Base-by-base conservation (phyloP, 35 echinoderm and acorn worm species). In the Patiria miniata region DNA sequence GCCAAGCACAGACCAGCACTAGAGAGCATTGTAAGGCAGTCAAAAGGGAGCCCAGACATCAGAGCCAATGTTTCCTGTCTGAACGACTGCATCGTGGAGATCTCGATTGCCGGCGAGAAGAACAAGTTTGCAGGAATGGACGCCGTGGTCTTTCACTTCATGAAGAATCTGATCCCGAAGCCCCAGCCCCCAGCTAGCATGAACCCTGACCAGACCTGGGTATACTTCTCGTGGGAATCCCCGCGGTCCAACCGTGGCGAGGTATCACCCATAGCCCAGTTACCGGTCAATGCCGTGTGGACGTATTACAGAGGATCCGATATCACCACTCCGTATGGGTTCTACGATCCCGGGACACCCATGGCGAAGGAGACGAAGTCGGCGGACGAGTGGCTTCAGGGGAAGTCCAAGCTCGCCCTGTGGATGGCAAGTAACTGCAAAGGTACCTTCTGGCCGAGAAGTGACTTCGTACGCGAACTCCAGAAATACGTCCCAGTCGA, bases 281-380 rank as follows among this genome's bases (percentile, higher is more conserved):
- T 58, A 7, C 55, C 55, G 2, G 55, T 58, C 55, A 16, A 58
- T 22, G 55, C 55, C 55, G 23, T 22, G 4, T 58, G 55, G 78
- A 90, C 94, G 7, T 97, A 93, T 39, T 83, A 90, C 40, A 90
- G 87, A 6, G 61, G 79, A 26, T 90, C 91, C 4, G 90, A 90
- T 44, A 58, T 92, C 12, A 68, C 68, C 37, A 77, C 89, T 59
- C 94, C 94, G 6, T 97, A 97, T 21, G 94, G 94, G 36, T 51
- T 39, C 22, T 97, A 93, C 60, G 51, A 90, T 1, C 78, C 90
- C 0, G 83, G 78, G 8, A 83, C 61, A 8, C 91, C 83, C 1
- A 81, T 87, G 60, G 83, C 18, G 15, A 53, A 90, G 37, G 61
- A 9, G 0, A 81, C 57, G 19, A 38, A 40, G 5, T 77, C 23